Conservation (phyloP, 2,113 vertebrate species). For the Pedetes capensis region DNA sequence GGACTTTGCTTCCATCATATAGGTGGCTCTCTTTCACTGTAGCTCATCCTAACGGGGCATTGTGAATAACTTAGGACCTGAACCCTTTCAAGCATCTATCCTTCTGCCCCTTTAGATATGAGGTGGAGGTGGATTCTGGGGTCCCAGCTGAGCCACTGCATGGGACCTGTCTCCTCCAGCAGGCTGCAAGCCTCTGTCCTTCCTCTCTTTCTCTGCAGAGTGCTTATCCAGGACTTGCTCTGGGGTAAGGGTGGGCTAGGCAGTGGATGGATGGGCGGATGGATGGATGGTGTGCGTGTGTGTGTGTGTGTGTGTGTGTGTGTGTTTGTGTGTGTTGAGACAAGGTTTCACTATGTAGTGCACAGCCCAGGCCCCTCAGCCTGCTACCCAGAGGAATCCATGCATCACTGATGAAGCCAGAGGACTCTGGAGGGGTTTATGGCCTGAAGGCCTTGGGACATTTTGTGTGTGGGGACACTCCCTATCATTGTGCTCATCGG, state of each 20-base stretch:
- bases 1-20: neutral
- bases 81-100: neutral
- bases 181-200: neutral
- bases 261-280: neutral
- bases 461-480: neutral
- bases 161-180: neutral
- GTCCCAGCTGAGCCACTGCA: neutral
- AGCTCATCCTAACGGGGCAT: neutral
- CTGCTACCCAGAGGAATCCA: neutral
- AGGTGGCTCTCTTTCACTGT: neutral
- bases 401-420: neutral
- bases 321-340: accelerated
- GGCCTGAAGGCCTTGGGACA: neutral
- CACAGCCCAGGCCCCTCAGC: neutral
- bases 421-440: neutral
- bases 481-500: neutral
- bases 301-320: neutral
- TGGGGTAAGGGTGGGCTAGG: neutral
- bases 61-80: neutral
- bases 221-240: neutral
- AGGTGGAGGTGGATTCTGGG: neutral
- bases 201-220: neutral
- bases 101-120: neutral
- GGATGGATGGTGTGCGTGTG: neutral
- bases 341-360: no score